Conservation (phyloP, 2,797 vertebrate species). For the Mus minutoides region DNA sequence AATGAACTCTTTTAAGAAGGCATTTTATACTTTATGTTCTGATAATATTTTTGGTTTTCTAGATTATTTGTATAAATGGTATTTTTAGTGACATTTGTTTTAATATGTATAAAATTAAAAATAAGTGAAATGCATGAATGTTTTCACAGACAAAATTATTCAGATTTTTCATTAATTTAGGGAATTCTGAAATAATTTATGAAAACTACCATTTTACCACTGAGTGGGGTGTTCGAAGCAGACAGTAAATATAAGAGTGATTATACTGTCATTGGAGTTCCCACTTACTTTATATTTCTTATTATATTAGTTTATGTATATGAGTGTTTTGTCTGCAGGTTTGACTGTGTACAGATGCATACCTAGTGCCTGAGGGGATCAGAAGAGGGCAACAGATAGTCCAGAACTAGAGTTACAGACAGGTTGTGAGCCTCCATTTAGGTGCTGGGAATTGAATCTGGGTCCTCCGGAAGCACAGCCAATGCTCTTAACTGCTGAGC, state of each 20-base stretch:
- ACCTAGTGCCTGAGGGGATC: not conserved
- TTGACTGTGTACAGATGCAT: not conserved
- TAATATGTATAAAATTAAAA: slow-evolving; percentile 36
- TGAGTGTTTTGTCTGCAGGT: not conserved
- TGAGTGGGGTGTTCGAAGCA: slow-evolving; percentile 5
- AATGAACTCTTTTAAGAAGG: not conserved
- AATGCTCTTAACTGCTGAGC: not conserved
- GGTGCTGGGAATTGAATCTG: not conserved
- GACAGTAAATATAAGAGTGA: not conserved
- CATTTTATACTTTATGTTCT: slow-evolving; percentile 33
- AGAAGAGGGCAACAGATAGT: not conserved
- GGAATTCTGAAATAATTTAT: slow-evolving; percentile 57
- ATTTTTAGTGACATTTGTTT: slow-evolving; percentile 55
- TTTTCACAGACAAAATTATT: slow-evolving; percentile 32
- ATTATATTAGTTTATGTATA: not conserved
- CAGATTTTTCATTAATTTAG: slow-evolving; percentile 57
- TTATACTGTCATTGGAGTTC: slow-evolving; percentile 16
- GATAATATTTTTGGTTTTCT: slow-evolving; percentile 44
- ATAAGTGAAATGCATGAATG: not conserved
- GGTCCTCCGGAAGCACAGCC: not conserved
- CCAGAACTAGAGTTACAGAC: not conserved
- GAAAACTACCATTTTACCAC: slow-evolving; percentile 13
- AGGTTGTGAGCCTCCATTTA: not conserved
- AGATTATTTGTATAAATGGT: slow-evolving; percentile 27
- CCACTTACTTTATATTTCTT: not conserved